Evolutionary conservation across 1,140 invertebrate genomes (phyloP), one percentile per base, ranked within the genome.

Genomic region (Danaus melanippus): DNA sequence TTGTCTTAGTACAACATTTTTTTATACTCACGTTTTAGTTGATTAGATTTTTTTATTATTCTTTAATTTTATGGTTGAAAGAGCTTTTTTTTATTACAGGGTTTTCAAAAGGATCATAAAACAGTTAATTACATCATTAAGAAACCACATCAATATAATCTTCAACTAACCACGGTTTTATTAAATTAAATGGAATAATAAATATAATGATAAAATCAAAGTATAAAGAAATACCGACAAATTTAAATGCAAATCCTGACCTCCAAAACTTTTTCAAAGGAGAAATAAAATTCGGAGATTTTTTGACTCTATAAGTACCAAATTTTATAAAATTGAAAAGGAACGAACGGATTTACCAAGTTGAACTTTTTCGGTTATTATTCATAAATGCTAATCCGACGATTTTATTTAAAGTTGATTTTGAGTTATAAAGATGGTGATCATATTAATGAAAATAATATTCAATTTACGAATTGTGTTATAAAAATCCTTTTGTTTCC

Each of bases 281-380:
- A 55, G 52, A 66, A 61, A 58, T 56, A 54, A 61, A 66, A 47
- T 56, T 50, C 32, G 44, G 10, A 51, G 32, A 56, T 58, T 72
- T 69, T 71, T 68, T 60, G 47, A 48, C 66, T 54, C 53, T 66
- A 71, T 72, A 79, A 74, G 67, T 76, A 67, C 63, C 60, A 57
- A 77, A 76, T 73, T 68, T 62, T 69, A 77, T 74, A 73, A 76
- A 69, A 74, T 77, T 79, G 66, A 67, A 65, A 69, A 62, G 55
- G 58, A 41, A 15, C 45, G 69, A 71, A 58, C 62, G 77, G 74
- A 77, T 84, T 80, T 74, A 65, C 64, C 68, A 72, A 53, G 64
- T 76, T 71, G 56, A 84, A 80, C 73, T 82, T 84, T 77, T 74
- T 74, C 68, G 76, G 71, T 79, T 80, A 82, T 78, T 84, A 84